Percentiles rank a stretch among this genome's conserved stretches.
Conservation (phyloP, 2,113 vertebrate species). For the Irena cyanogastra region DNA sequence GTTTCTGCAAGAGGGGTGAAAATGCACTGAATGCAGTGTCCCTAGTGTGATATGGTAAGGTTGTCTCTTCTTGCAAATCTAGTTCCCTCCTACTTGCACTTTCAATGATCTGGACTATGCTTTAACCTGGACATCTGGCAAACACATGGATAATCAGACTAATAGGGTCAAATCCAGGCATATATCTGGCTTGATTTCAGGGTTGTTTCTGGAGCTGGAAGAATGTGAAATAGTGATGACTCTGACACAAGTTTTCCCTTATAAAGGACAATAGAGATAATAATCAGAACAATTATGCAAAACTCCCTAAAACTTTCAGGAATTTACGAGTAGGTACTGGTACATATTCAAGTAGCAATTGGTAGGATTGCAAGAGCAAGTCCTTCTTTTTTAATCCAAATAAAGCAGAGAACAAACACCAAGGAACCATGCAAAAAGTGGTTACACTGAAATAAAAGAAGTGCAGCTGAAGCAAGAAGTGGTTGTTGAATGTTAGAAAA, state of each 20-base stretch:
- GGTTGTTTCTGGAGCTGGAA: not conserved
- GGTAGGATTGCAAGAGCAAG: not conserved
- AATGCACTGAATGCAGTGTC: rapidly evolving
- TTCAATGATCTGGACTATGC: not conserved
- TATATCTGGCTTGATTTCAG: not conserved
- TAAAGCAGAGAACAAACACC: slow-evolving; percentile 14
- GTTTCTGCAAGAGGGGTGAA: not conserved
- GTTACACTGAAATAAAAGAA: not conserved
- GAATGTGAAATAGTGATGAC: not conserved
- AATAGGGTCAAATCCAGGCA: not conserved
- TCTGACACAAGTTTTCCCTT: not conserved
- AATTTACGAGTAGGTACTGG: slow-evolving; percentile 19
- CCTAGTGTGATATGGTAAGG: not conserved
- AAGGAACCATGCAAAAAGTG: not conserved
- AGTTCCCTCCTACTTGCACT: not conserved
- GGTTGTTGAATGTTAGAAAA: not conserved
- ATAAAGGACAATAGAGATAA: slow-evolving; percentile 16
- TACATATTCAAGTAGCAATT: slow-evolving; percentile 29
- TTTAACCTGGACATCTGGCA: not conserved
- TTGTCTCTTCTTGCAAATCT: not conserved
- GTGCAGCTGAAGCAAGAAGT: not conserved
- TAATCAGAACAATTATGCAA: not conserved
- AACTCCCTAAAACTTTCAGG: slow-evolving; percentile 17
- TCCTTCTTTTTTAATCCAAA: slow-evolving; percentile 11
- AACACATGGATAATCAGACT: not conserved